Evolutionary conservation across 2,113 vertebrate species (phyloP).

Genomic region (Heliornis fulica): DNA sequence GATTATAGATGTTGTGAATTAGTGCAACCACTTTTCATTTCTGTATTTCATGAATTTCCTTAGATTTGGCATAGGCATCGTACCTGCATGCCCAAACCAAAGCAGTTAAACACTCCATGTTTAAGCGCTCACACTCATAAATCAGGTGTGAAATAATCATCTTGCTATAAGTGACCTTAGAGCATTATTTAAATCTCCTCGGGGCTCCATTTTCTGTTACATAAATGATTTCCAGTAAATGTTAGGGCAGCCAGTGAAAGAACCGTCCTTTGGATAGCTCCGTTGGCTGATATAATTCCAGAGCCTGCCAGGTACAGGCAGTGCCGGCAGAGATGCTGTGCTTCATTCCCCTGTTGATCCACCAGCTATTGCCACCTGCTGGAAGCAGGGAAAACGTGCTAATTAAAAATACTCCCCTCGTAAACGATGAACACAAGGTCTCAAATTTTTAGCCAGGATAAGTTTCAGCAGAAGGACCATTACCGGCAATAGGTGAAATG

Average conservation of each 20-base stretch:
- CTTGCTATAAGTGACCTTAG: neutral
- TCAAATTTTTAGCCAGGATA: neutral
- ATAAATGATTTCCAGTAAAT: neutral
- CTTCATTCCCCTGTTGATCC: neutral
- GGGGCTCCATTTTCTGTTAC: neutral
- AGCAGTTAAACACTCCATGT: neutral
- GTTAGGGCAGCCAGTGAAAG: neutral
- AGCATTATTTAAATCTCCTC: neutral
- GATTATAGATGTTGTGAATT: neutral
- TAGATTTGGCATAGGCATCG: neutral
- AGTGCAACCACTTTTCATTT: neutral
- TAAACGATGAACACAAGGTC: neutral
- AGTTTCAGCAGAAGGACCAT: neutral
- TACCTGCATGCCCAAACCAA: neutral
- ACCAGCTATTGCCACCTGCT: slow-evolving; percentile 41
- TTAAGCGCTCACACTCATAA: neutral
- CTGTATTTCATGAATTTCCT: neutral
- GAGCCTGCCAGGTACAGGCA: neutral
- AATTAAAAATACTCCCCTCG: neutral
- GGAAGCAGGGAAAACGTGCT: neutral
- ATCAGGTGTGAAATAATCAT: neutral
- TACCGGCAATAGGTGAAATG: neutral
- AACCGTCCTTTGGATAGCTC: neutral
- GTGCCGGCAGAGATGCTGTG: neutral
- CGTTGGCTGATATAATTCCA: neutral